Conservation (phyloP, 2,888 invertebrate species). For the Drosophila austrosaltans region DNA sequence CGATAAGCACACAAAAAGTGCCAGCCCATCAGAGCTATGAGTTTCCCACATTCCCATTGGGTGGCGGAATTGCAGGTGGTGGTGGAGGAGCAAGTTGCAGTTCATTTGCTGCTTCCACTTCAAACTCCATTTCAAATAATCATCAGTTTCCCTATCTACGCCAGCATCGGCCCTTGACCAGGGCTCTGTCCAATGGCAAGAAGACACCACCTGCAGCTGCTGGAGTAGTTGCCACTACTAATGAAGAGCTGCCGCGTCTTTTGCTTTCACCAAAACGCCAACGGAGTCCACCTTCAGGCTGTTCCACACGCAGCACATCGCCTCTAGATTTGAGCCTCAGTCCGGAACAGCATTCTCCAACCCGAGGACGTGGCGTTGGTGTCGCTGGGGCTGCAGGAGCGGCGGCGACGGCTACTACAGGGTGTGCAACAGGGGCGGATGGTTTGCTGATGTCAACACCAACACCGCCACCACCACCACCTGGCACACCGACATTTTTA, state of each 20-base stretch:
- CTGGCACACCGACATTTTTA: slow-evolving; percentile 71
- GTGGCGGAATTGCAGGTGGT: neutral
- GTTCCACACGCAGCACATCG: slow-evolving; percentile 83
- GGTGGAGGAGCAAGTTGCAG: slow-evolving; percentile 7
- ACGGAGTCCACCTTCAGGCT: slow-evolving; percentile 83
- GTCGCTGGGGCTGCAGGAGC: slow-evolving; percentile 28
- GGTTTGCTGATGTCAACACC: neutral
- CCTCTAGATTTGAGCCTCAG: slow-evolving; percentile 81
- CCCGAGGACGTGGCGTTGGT: slow-evolving; percentile 71
- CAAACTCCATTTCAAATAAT: slow-evolving; percentile 16
- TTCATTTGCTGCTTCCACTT: slow-evolving; percentile 4
- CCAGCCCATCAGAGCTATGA: slow-evolving; percentile 82
- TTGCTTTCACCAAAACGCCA: slow-evolving; percentile 79
- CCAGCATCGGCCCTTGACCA: slow-evolving; percentile 88
- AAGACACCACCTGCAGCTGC: slow-evolving; percentile 6
- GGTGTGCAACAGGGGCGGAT: neutral
- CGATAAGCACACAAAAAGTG: slow-evolving; percentile 83
- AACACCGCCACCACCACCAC: slow-evolving; percentile 75
- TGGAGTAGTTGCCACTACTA: neutral
- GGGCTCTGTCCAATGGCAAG: slow-evolving; percentile 87
- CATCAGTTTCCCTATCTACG: slow-evolving; percentile 75
- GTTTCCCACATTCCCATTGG: slow-evolving; percentile 79
- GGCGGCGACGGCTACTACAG: neutral
- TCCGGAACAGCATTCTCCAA: slow-evolving; percentile 71
- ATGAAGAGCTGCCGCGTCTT: slow-evolving; percentile 71